phyloP scores from a whole-genome alignment of 2,888 invertebrate genomes.

The Nemotelus pantherinus region DNA sequence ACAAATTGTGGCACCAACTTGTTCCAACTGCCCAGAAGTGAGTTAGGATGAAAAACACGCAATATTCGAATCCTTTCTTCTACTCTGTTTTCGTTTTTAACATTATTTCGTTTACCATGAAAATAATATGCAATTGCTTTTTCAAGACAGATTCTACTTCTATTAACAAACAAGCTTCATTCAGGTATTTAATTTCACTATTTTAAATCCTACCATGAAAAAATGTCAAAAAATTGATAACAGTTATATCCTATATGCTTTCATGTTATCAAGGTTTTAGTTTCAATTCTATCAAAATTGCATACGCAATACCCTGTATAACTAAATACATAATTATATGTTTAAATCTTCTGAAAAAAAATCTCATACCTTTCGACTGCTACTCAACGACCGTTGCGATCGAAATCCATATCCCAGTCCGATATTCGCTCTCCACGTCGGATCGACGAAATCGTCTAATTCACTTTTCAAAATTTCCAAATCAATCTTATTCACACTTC shows the following conservation, averaged over 20 bases:
- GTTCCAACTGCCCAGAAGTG: no score
- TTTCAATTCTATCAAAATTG: no score
- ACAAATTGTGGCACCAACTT: no score
- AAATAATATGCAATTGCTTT: neutral
- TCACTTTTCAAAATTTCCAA: slow-evolving; percentile 52
- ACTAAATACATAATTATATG: no score
- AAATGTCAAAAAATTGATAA: no score
- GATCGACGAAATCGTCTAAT: slow-evolving; percentile 52
- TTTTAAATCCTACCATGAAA: no score
- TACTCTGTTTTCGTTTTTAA: neutral
- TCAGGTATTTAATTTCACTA: neutral
- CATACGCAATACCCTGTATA: no score
- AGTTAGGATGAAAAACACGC: no score
- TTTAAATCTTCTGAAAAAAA: no score
- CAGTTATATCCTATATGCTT: no score
- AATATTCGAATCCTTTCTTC: no score
- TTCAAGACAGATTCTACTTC: neutral
- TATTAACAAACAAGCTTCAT: neutral
- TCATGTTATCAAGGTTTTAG: no score
- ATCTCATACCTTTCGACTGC: slow-evolving; percentile 43
- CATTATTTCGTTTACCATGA: neutral
- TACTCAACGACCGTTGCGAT: slow-evolving; percentile 47
- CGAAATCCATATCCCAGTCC: slow-evolving; percentile 49
- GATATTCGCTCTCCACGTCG: slow-evolving; percentile 48
- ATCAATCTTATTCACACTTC: slow-evolving; percentile 53